Evolutionary conservation across 2,113 vertebrate genomes (phyloP).

Genomic region (Eurystomus gularis): DNA sequence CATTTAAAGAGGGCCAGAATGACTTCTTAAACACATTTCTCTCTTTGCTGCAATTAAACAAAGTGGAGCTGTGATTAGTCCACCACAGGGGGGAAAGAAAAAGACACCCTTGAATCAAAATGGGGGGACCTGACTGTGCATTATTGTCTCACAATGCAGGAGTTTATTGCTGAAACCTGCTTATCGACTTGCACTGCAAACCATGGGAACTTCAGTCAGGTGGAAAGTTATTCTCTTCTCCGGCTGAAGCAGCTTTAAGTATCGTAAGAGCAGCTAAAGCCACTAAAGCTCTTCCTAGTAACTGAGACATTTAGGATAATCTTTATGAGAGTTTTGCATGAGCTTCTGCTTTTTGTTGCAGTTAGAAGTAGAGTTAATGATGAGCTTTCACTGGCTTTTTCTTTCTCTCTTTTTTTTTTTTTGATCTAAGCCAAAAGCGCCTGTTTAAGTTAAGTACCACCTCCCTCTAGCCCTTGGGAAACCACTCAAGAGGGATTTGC

Average conservation of each 20-base stretch:
- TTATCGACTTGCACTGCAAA: conserved; percentile 93
- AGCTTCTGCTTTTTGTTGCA: conserved; percentile 90
- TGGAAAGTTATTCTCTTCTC: conserved; percentile 96
- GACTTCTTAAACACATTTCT: conserved; percentile 99
- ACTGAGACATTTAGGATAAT: conserved; percentile 97
- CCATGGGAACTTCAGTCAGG: conserved; percentile 99
- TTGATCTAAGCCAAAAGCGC: conserved; percentile 86
- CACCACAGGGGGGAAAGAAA: conserved; percentile 96
- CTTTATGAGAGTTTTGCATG: conserved; percentile 86
- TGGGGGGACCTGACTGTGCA: conserved; percentile 97
- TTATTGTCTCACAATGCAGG: conserved; percentile 97
- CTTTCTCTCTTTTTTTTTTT: not conserved
- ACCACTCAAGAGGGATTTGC: conserved; percentile 93
- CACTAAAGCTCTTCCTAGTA: conserved; percentile 87
- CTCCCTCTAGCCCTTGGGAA: conserved; percentile 95
- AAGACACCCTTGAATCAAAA: conserved; percentile 99
- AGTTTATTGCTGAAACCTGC: conserved; percentile 99
- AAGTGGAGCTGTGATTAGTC: conserved; percentile 99
- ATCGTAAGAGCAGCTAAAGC: conserved; percentile 84
- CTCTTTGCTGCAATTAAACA: conserved; percentile 99
- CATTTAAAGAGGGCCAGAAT: conserved; percentile 94
- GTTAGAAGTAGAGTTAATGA: conserved; percentile 94
- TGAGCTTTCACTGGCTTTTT: conserved; percentile 87
- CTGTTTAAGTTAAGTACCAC: conserved; percentile 98
- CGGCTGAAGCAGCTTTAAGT: conserved; percentile 88